Conservation (phyloP, 1,140 invertebrate genomes). For the Antheraea mylitta region DNA sequence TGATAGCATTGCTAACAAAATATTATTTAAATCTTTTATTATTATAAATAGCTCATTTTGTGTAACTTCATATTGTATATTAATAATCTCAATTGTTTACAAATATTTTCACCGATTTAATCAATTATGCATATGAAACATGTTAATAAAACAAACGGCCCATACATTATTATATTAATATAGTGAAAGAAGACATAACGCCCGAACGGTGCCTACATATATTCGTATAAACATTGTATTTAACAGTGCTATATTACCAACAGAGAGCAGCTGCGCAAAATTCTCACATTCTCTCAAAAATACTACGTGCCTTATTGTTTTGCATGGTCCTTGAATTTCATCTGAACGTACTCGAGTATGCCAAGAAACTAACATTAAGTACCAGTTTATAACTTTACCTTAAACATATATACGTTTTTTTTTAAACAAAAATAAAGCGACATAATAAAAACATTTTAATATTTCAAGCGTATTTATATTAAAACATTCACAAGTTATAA, state of each 20-base stretch:
- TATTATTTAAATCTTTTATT: no score
- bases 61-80: no score
- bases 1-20: no score
- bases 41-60: no score
- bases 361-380: constrained; percentile 15
- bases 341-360: not conserved
- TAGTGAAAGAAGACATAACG: not conserved
- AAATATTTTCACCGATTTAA: not conserved
- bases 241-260: constrained; percentile 37
- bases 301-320: constrained; percentile 56
- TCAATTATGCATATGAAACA: not conserved
- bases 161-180: not conserved
- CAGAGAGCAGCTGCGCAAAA: constrained; percentile 47
- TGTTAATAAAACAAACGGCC: not conserved
- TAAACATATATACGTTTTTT: not conserved
- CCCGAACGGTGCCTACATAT: constrained; percentile 11
- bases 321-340: constrained; percentile 35
- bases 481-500: no score
- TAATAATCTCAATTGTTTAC: not conserved
- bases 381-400: not conserved
- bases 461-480: no score
- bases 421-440: not conserved
- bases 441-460: not conserved
- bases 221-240: constrained; percentile 20
- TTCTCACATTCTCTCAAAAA: constrained; percentile 53